These are phyloP conservation scores for Halcyon smyrnensis DNA, from an alignment of 2,797 vertebrate species.

Conservation along the genomic window DNA sequence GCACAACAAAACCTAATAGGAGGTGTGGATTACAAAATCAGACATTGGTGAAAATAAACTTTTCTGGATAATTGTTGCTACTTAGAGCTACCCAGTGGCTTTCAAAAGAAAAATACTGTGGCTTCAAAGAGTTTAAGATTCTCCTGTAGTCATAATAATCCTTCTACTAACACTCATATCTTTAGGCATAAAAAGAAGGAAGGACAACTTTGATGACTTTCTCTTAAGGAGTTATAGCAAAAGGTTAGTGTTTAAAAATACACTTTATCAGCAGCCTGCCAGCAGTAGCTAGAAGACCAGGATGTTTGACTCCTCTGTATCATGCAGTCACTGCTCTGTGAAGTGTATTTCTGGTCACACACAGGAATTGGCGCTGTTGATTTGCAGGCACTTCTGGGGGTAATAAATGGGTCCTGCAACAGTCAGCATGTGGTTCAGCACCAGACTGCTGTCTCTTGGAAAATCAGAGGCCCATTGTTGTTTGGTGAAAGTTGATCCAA, in stretches of 20 bases:
- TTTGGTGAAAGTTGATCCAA: not conserved
- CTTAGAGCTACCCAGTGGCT: not conserved
- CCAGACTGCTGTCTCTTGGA: not conserved
- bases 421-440: not conserved
- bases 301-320: not conserved
- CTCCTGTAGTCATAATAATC: not conserved
- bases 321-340: not conserved
- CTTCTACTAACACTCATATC: not conserved
- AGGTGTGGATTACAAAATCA: not conserved
- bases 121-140: not conserved
- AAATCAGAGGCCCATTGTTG: not conserved
- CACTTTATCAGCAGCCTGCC: not conserved
- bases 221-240: not conserved
- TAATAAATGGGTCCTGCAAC: not conserved
- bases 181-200: not conserved
- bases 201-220: not conserved
- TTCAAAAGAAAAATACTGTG: not conserved
- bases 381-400: not conserved
- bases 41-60: not conserved
- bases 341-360: not conserved
- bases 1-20: not conserved
- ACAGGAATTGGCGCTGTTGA: not conserved
- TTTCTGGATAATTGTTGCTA: not conserved
- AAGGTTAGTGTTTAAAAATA: not conserved
- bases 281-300: not conserved